Percentiles rank a stretch among this genome's conserved stretches.
These are phyloP conservation scores for Exaiptasia diaphana DNA, from an alignment of 64 coral and sea anemone genomes.

Conservation along the genomic window DNA sequence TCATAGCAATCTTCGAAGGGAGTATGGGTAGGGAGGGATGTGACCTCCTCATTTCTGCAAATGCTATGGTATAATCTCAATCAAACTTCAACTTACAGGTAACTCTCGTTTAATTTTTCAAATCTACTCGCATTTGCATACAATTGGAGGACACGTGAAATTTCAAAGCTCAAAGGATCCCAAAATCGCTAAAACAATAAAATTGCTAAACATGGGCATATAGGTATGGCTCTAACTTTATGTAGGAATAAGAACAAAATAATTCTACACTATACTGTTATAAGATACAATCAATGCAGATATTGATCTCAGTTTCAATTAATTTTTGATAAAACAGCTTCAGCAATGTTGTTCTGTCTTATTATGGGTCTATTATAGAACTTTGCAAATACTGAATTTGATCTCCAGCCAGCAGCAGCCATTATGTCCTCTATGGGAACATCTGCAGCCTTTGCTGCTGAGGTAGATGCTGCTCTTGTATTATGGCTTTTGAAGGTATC, in stretches of 20 bases:
- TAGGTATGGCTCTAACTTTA: neutral
- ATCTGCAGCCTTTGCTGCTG: slow-evolving; percentile 34
- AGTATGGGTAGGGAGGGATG: no score
- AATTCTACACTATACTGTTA: neutral
- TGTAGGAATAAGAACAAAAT: neutral
- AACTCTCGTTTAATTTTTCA: slow-evolving; percentile 37
- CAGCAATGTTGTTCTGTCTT: neutral
- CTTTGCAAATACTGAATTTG: slow-evolving; percentile 42
- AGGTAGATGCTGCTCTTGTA: slow-evolving; percentile 45
- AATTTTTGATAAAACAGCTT: neutral
- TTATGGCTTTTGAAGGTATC: slow-evolving; percentile 41
- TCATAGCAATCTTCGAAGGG: neutral
- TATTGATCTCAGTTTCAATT: neutral
- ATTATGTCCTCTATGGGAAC: slow-evolving; percentile 58
- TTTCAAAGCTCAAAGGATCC: slow-evolving; percentile 23
- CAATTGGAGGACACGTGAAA: slow-evolving; percentile 49
- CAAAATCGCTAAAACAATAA: slow-evolving; percentile 19
- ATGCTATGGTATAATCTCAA: slow-evolving; percentile 66
- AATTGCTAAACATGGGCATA: neutral
- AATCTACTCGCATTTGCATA: slow-evolving; percentile 52
- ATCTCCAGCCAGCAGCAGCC: slow-evolving; percentile 39
- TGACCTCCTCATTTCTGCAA: slow-evolving; percentile 51
- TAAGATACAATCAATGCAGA: neutral
- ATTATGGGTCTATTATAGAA: slow-evolving; percentile 41
- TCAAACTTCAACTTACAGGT: no score